These are phyloP conservation scores for Protonemura montana DNA, from an alignment of 2,888 invertebrate genomes.

Conservation along the genomic window DNA sequence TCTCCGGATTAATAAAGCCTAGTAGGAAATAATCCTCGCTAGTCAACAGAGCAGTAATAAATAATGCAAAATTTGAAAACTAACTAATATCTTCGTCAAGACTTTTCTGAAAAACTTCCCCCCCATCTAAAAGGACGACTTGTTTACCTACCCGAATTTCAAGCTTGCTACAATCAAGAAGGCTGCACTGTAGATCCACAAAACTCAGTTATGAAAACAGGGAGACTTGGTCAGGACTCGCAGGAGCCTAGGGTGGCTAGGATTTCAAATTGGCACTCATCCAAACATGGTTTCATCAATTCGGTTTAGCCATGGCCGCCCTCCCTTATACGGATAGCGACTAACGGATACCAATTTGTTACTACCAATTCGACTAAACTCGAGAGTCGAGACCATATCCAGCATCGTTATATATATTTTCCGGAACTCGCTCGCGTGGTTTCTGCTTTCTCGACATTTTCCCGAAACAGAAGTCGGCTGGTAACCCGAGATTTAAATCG, in stretches of 20 bases:
- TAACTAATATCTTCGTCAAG: background rate
- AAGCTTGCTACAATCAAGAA: background rate
- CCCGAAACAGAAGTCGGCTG: background rate
- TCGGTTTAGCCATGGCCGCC: constrained; percentile 15
- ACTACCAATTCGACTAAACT: constrained; percentile 9
- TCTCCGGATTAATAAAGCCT: background rate
- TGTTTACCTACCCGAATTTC: background rate
- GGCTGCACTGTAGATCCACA: background rate
- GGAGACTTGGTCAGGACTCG: background rate
- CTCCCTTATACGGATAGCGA: background rate
- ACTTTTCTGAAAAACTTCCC: background rate
- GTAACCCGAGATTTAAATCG: background rate
- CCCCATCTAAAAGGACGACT: background rate
- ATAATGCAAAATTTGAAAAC: background rate
- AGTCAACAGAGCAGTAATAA: background rate
- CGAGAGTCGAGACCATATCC: background rate
- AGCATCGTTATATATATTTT: background rate
- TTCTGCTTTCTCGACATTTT: background rate
- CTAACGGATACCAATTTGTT: constrained; percentile 26
- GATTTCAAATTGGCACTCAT: constrained; percentile 21
- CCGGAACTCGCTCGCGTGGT: background rate
- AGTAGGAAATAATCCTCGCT: background rate
- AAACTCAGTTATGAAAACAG: background rate
- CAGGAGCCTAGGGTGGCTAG: background rate
- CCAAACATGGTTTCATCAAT: constrained; percentile 31